Conservation (phyloP, 2,113 vertebrate genomes). For the Vanacampus margaritifer region DNA sequence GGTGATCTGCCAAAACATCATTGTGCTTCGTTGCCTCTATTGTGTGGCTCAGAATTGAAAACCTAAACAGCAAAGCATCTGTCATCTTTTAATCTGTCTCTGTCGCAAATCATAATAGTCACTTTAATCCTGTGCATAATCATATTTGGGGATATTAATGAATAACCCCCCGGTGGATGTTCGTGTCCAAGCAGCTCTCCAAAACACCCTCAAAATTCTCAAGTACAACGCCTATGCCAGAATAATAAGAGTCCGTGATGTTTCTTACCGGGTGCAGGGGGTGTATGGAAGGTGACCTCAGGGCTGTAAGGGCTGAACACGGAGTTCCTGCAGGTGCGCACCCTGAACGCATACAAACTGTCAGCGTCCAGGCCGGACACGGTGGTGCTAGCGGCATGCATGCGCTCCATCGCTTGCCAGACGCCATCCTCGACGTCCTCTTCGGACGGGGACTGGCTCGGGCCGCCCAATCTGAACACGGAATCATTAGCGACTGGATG, state of each 20-base stretch:
- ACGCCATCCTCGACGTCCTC: constrained; percentile 67
- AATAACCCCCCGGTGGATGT: background rate
- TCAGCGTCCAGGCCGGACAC: constrained; percentile 78
- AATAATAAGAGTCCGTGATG: no score
- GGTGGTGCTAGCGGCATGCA: constrained; percentile 75
- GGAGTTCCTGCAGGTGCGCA: constrained; percentile 81
- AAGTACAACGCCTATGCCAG: no score
- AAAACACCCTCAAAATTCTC: background rate
- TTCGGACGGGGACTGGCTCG: constrained; percentile 40
- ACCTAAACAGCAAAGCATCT: constrained; percentile 13
- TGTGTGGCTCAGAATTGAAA: constrained; percentile 6
- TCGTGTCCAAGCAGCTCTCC: background rate
- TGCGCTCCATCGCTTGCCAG: constrained; percentile 76
- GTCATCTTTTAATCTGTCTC: constrained; percentile 21
- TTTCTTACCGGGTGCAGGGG: constrained; percentile 86
- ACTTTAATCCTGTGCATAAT: constrained; percentile 15
- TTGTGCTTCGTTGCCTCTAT: constrained; percentile 16
- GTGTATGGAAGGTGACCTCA: constrained; percentile 82
- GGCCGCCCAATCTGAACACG: constrained; percentile 37
- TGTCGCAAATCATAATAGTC: background rate
- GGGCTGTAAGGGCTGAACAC: constrained; percentile 83
- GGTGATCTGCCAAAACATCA: constrained; percentile 28
- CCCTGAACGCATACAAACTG: constrained; percentile 84
- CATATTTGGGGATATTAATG: constrained; percentile 3
- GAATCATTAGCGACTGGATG: background rate